A percentile compares a stretch with the other conserved stretches of the same genome.
phyloP scores from a whole-genome alignment of 1,140 invertebrate species.

The Phenacoccus solenopsis region DNA sequence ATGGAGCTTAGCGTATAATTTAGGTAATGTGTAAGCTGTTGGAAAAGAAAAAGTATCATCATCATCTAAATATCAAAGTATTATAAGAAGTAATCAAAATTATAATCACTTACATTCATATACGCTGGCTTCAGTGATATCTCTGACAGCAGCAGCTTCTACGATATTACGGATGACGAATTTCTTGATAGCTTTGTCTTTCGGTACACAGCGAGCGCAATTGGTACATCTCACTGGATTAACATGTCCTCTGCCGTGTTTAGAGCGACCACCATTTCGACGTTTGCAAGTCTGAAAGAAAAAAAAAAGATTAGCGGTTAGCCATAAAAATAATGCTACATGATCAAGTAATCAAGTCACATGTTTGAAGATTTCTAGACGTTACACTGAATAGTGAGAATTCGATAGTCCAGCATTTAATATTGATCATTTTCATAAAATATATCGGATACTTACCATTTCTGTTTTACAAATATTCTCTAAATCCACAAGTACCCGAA shows the following conservation, averaged over 20 bases:
- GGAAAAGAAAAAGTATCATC: slow-evolving; percentile 30
- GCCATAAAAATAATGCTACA: not conserved
- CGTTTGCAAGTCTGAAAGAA: slow-evolving; percentile 89
- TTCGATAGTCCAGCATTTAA: no score
- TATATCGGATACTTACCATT: no score
- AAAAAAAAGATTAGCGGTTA: not conserved
- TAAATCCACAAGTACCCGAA: no score
- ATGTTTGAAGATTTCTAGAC: not conserved
- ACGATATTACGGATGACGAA: slow-evolving; percentile 99
- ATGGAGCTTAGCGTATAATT: slow-evolving; percentile 96
- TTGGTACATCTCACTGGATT: slow-evolving; percentile 97
- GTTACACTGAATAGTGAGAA: no score
- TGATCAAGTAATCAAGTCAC: not conserved
- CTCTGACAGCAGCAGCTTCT: slow-evolving; percentile 95
- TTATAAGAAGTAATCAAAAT: not conserved
- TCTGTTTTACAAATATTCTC: no score
- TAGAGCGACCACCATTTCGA: slow-evolving; percentile 94
- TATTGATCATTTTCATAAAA: no score
- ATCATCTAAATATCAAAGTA: not conserved
- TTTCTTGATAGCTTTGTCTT: slow-evolving; percentile 99
- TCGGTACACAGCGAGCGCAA: slow-evolving; percentile 95
- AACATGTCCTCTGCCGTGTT: slow-evolving; percentile 97
- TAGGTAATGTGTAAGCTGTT: slow-evolving; percentile 83
- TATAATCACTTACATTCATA: slow-evolving; percentile 55
- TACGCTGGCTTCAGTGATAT: slow-evolving; percentile 95